A percentile compares a stretch with the other conserved stretches of the same genome.
phyloP scores from a whole-genome alignment of 2,888 invertebrate species.

The Drosophila prostipennis region DNA sequence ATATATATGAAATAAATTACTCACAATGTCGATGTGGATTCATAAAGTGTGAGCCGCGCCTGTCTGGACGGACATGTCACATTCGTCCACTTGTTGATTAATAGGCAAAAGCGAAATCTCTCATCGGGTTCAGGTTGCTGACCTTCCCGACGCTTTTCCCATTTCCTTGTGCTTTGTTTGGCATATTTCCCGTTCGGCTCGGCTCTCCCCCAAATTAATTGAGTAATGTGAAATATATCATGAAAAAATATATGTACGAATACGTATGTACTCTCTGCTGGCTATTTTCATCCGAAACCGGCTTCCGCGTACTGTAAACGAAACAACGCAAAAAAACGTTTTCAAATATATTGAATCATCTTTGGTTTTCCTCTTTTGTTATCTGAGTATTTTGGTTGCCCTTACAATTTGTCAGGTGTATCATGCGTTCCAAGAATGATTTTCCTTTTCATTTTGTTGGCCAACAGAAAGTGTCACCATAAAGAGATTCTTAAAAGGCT shows the following conservation, averaged over 20 bases:
- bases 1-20: slow-evolving; percentile 36
- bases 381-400: slow-evolving; percentile 38
- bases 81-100: slow-evolving; percentile 69
- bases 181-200: slow-evolving; percentile 6
- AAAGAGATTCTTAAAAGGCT: slow-evolving; percentile 20
- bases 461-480: slow-evolving; percentile 38
- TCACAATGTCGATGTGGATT: slow-evolving; percentile 47
- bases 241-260: slow-evolving; percentile 15
- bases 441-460: slow-evolving; percentile 13
- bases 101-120: slow-evolving; percentile 53
- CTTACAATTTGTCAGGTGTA: slow-evolving; percentile 52
- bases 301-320: slow-evolving; percentile 53
- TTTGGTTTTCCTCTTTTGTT: slow-evolving; percentile 11
- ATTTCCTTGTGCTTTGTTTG: slow-evolving; percentile 66
- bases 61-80: slow-evolving; percentile 53
- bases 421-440: slow-evolving; percentile 20
- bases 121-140: slow-evolving; percentile 50
- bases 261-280: slow-evolving; percentile 17
- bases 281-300: slow-evolving; percentile 54
- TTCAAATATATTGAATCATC: slow-evolving; percentile 19
- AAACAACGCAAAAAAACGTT: slow-evolving; percentile 22
- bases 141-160: slow-evolving; percentile 54
- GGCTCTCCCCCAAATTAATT: slow-evolving; percentile 30
- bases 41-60: slow-evolving; percentile 51
- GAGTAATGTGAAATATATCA: slow-evolving; percentile 44